Conservation (phyloP, 2,888 invertebrate genomes). For the Sycophila texana region DNA sequence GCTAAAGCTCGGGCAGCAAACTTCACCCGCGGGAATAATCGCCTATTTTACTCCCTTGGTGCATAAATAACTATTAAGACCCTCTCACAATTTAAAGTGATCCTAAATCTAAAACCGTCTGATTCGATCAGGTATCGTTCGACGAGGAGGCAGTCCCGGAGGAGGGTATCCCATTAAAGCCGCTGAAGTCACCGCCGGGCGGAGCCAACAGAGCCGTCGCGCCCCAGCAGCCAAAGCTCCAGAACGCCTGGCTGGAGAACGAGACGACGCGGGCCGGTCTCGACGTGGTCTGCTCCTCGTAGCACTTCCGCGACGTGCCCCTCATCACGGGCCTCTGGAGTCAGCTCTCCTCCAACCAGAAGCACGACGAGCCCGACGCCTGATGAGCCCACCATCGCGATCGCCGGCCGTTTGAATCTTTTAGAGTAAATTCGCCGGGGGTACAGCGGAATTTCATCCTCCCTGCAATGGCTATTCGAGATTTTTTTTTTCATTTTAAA, state of each 20-base stretch:
- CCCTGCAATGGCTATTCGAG: no score
- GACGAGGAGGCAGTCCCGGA: conserved; percentile 65
- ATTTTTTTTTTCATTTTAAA: not conserved
- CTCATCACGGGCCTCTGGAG: conserved; percentile 71
- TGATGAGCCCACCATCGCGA: not conserved
- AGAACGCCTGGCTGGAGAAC: conserved; percentile 71
- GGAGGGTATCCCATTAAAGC: conserved; percentile 67
- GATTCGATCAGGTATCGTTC: conserved; percentile 67
- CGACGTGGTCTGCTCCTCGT: conserved; percentile 51
- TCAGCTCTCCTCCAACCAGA: conserved; percentile 60
- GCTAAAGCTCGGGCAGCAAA: no score
- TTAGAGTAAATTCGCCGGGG: conserved; percentile 23
- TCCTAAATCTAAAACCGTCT: not conserved
- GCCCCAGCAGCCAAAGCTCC: conserved; percentile 60
- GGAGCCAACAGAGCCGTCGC: conserved; percentile 30
- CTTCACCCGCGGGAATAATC: no score
- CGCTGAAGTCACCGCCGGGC: conserved; percentile 63
- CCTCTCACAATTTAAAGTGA: no score
- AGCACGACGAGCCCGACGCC: not conserved
- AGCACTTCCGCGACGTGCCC: conserved; percentile 67
- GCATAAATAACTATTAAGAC: no score
- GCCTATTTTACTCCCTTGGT: no score
- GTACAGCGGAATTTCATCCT: not conserved
- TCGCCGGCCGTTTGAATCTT: no score
- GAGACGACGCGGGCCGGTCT: conserved; percentile 36